phyloP scores from a whole-genome alignment of 2,797 vertebrate species.

The Monodelphis domestica region DNA sequence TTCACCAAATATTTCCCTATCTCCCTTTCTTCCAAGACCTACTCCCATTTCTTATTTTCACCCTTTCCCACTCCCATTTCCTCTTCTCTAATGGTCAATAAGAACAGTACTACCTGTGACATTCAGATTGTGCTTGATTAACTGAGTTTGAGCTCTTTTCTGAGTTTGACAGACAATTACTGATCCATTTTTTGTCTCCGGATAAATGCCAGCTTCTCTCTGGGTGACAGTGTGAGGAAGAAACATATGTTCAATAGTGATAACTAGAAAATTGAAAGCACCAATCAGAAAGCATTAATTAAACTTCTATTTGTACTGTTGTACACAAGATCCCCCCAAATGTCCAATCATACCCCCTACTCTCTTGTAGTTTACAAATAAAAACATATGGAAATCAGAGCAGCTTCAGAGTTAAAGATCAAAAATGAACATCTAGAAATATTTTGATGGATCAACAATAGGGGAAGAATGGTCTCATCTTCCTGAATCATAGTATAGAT shows the following conservation, averaged over 20 bases:
- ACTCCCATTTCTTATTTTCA: neutral
- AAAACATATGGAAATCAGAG: neutral
- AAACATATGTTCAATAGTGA: neutral
- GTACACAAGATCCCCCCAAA: neutral
- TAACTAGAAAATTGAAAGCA: neutral
- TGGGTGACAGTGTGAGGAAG: neutral
- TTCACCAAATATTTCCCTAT: neutral
- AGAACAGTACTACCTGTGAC: neutral
- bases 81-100: neutral
- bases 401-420: neutral
- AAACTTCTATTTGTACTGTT: neutral
- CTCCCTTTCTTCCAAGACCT: neutral
- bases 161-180: neutral
- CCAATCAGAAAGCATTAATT: neutral
- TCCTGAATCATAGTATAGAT: neutral
- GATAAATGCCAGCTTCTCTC: neutral
- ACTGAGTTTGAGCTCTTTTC: neutral
- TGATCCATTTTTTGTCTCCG: neutral
- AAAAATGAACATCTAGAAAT: neutral
- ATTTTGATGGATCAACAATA: neutral
- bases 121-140: neutral
- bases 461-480: neutral
- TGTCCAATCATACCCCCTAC: neutral
- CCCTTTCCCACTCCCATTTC: neutral
- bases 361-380: neutral